Evolutionary conservation across 1,140 invertebrate species (phyloP).

Genomic region (Zaprionus lachaisei): DNA sequence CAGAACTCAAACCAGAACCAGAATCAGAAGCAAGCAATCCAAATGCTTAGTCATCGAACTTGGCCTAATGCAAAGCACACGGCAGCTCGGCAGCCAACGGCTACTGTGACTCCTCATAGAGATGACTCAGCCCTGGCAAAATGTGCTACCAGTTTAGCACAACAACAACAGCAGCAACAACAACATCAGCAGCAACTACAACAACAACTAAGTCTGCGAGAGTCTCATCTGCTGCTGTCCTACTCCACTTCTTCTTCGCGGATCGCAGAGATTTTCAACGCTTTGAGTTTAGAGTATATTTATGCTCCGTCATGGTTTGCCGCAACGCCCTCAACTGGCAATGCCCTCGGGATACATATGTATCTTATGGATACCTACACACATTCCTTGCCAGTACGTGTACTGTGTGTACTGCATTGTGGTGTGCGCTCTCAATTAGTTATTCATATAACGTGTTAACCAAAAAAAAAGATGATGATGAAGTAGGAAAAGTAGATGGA

Average conservation of each 20-base stretch:
- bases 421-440: conserved; percentile 74
- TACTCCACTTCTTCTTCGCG: conserved; percentile 47
- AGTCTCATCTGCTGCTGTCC: conserved; percentile 47
- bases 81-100: conserved; percentile 44
- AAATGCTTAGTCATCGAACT: conserved; percentile 79
- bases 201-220: conserved; percentile 30
- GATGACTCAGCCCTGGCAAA: conserved; percentile 73
- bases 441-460: conserved; percentile 78
- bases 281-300: conserved; percentile 34
- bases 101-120: conserved; percentile 41
- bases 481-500: conserved; percentile 13
- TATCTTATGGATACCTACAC: conserved; percentile 62
- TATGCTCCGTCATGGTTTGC: conserved; percentile 70
- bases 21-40: conserved; percentile 43
- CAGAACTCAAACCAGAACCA: conserved; percentile 34
- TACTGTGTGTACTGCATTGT: conserved; percentile 33
- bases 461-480: conserved; percentile 26
- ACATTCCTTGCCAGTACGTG: conserved; percentile 32
- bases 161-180: conserved; percentile 26
- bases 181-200: neutral
- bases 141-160: conserved; percentile 76
- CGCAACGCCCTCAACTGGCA: conserved; percentile 69
- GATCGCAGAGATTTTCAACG: conserved; percentile 48
- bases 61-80: conserved; percentile 75
- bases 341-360: conserved; percentile 60